phyloP scores from a whole-genome alignment of 2,888 invertebrate species.

The Ichneumon xanthorius region DNA sequence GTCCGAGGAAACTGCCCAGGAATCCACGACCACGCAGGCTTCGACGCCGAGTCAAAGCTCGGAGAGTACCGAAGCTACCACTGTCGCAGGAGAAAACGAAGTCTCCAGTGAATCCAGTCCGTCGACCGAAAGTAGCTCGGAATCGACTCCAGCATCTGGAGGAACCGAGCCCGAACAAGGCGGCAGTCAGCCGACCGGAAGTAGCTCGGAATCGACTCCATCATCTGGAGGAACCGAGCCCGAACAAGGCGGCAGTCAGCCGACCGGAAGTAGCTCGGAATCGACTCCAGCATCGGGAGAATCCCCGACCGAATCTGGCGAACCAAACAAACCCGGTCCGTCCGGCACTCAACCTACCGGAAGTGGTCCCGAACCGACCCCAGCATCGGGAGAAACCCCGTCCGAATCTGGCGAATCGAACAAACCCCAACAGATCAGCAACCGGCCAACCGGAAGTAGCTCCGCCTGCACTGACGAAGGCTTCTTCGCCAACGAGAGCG shows the following conservation, averaged over 20 bases:
- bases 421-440: slow-evolving; percentile 26
- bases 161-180: neutral
- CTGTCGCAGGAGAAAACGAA: slow-evolving; percentile 7
- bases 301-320: neutral
- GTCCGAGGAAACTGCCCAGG: slow-evolving; percentile 6
- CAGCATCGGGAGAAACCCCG: neutral
- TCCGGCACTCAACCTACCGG: slow-evolving; percentile 2
- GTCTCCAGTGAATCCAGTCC: neutral
- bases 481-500: slow-evolving; percentile 89
- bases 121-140: neutral
- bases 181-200: neutral
- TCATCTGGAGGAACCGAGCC: neutral
- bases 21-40: slow-evolving; percentile 25
- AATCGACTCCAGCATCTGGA: neutral
- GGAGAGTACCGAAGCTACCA: slow-evolving; percentile 10
- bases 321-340: slow-evolving; percentile 26
- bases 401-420: slow-evolving; percentile 6
- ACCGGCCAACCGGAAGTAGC: slow-evolving; percentile 23
- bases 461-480: slow-evolving; percentile 88
- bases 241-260: neutral
- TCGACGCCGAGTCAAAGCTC: neutral
- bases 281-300: neutral
- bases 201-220: neutral
- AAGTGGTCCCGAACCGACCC: neutral
- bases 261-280: neutral